A percentile compares a stretch with the other conserved stretches of the same genome.
phyloP scores from a whole-genome alignment of 2,888 invertebrate species.

The Lutraria lutraria region DNA sequence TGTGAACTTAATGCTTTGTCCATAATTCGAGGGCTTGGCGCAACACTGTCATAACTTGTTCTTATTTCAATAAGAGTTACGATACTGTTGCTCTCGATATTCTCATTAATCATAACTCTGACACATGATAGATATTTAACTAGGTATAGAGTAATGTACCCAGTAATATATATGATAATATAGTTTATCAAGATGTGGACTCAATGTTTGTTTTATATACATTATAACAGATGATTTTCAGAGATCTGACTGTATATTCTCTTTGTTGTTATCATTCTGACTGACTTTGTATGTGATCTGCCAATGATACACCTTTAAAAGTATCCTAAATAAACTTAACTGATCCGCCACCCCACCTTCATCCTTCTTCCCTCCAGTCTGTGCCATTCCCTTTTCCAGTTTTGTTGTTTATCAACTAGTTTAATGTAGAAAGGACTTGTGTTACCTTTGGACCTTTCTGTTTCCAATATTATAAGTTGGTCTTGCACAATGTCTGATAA shows the following conservation, averaged over 20 bases:
- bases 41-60: no score
- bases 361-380: no score
- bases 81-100: no score
- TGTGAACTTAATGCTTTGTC: neutral
- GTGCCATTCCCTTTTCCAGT: no score
- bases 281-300: neutral
- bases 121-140: neutral
- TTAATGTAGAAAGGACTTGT: no score
- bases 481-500: no score
- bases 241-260: neutral
- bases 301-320: neutral
- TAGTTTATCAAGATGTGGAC: slow-evolving; percentile 1
- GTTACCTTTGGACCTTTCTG: no score
- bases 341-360: no score
- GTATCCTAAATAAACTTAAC: neutral
- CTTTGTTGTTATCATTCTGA: neutral
- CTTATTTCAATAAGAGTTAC: no score
- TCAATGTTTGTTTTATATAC: neutral
- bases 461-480: no score
- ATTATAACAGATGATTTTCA: neutral
- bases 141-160: neutral
- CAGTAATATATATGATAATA: neutral
- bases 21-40: no score
- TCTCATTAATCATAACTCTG: neutral
- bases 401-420: no score